Conservation (phyloP, 2,888 invertebrate genomes). For the Spilosoma lubricipeda region DNA sequence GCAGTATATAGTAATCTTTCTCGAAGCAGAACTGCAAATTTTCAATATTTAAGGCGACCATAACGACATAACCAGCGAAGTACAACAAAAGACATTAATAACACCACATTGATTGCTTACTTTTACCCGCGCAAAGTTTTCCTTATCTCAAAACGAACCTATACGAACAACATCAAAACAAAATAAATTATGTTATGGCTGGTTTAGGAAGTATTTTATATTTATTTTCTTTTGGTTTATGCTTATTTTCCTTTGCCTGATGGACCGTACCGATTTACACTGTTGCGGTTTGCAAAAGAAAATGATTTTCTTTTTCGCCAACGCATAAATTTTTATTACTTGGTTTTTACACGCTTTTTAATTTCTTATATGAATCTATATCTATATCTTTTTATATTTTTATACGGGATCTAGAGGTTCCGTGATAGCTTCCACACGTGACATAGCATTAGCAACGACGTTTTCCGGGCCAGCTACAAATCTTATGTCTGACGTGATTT, state of each 20-base stretch:
- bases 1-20: not conserved
- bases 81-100: conserved; percentile 54
- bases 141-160: conserved; percentile 45
- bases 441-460: too few species aligned
- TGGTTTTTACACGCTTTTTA: not conserved
- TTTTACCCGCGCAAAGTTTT: conserved; percentile 44
- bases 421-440: too few species aligned
- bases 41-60: not conserved
- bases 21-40: not conserved
- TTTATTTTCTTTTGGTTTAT: conserved; percentile 41
- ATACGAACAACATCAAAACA: conserved; percentile 55
- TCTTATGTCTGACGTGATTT: too few species aligned
- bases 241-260: conserved; percentile 46
- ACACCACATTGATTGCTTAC: conserved; percentile 51
- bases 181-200: conserved; percentile 50
- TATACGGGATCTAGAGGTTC: too few species aligned
- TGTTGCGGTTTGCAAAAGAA: conserved; percentile 9
- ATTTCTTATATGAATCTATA: too few species aligned
- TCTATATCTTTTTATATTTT: too few species aligned
- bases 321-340: not conserved
- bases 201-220: conserved; percentile 48
- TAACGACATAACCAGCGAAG: conserved; percentile 34
- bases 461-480: too few species aligned
- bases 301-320: not conserved
- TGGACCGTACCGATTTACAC: conserved; percentile 37